Conservation (phyloP, 2,113 vertebrate genomes). For the Opisthocomus hoazin region DNA sequence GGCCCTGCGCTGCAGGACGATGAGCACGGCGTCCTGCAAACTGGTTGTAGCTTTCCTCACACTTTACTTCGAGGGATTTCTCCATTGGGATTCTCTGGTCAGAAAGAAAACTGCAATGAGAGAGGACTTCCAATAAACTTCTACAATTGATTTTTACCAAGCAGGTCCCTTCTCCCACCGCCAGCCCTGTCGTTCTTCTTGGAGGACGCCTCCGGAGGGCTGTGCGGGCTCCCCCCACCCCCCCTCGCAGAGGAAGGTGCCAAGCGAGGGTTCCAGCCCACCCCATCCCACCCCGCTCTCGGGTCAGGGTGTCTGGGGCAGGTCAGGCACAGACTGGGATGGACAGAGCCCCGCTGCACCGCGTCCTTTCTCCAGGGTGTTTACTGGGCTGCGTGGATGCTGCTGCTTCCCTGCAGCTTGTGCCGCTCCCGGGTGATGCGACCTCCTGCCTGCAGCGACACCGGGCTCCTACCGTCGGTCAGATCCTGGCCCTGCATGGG, state of each 20-base stretch:
- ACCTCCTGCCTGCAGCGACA: background rate
- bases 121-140: background rate
- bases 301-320: fast-evolving
- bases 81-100: background rate
- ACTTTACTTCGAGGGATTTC: background rate
- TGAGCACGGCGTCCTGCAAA: background rate
- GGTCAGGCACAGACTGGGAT: background rate
- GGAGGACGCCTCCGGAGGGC: background rate
- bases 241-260: background rate
- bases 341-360: background rate
- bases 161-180: background rate
- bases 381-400: too few relatives aligned
- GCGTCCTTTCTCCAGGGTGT: background rate
- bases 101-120: background rate
- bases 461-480: background rate
- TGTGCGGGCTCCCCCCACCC: background rate
- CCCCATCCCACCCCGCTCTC: background rate
- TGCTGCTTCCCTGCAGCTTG: background rate
- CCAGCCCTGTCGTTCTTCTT: background rate
- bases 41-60: background rate
- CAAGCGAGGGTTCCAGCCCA: background rate
- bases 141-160: background rate
- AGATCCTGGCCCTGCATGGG: background rate
- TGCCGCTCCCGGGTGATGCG: background rate
- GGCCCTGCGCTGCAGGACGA: background rate